Base-by-base conservation (phyloP, 2,888 invertebrate genomes). In the Chouioia cunea region DNA sequence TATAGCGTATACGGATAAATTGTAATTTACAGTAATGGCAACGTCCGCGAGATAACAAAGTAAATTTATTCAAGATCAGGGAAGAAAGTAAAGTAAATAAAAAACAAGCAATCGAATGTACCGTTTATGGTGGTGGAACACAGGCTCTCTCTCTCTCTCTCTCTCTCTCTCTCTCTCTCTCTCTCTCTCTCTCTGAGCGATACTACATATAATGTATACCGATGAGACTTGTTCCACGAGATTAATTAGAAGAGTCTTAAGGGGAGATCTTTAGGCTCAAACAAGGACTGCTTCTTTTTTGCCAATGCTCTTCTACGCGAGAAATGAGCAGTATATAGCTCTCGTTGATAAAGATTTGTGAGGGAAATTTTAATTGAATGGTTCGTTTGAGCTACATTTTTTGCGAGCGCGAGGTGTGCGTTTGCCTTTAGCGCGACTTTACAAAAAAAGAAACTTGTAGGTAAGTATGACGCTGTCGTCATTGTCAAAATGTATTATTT, bases 211-310 rank as follows among this genome's bases (percentile, higher is more conserved):
- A 20, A 43, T 10, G n/a, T 36, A 27, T 36, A 12, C 18, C 53
- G 44, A 54, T 62, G 56, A 48, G 27, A 71, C 62, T 43, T 46
- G 70, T 66, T 66, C 53, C 43, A 58, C 52, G 48, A 66, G 53
- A 63, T 71, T 63, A 71, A 71, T 71, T 65, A 66, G n/a, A 50
- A 62, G 22, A 14, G 56, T 62, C n/a, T 23, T 4, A 23, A n/a
- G 63, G 52, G 15, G 27, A 27, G 57, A 66, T 63, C 53, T 66
- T 66, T 63, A 43, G 27, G n/a, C n/a, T n/a, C 22, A 58, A 71
- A 48, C 58, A 53, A 63, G 66, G 36, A 66, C 52, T 47, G 23
- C 64, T 72, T 64, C 68, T 72, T 72, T 68, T 68, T 72, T 72
- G 12, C 46, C 54, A 12, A 54, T 43, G 54, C 63, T 23, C 48